phyloP scores from a whole-genome alignment of 2,888 invertebrate species.

The Cetonia aurata region DNA sequence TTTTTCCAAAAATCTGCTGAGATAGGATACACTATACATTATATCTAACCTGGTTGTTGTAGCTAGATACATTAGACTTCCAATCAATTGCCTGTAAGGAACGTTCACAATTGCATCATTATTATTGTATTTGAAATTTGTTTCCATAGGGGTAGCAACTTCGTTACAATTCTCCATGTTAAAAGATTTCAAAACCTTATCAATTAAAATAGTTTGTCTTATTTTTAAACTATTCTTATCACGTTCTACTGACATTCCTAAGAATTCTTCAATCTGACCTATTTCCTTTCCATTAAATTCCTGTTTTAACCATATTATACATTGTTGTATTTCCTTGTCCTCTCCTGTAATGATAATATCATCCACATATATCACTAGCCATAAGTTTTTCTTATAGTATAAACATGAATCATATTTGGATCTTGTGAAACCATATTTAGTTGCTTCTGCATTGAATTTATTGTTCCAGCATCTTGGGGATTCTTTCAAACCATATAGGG shows the following conservation, averaged over 20 bases:
- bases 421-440: constrained; percentile 8
- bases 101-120: too few relatives aligned
- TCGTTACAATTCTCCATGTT: too few relatives aligned
- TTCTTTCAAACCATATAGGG: constrained; percentile 20
- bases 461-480: constrained; percentile 18
- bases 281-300: constrained; percentile 13
- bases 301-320: constrained; percentile 5
- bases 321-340: constrained; percentile 1
- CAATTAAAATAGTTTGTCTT: not conserved
- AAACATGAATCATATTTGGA: constrained; percentile 7
- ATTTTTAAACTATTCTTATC: constrained; percentile 9
- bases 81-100: too few relatives aligned
- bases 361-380: too few relatives aligned
- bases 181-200: too few relatives aligned
- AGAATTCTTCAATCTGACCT: constrained; percentile 5
- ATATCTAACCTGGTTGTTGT: constrained; percentile 3
- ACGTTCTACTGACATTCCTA: constrained; percentile 4
- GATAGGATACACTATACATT: constrained; percentile 10
- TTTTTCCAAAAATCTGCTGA: constrained; percentile 23
- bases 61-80: too few relatives aligned
- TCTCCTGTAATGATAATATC: not conserved
- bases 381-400: constrained; percentile 1
- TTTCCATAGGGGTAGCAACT: too few relatives aligned
- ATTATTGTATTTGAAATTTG: too few relatives aligned
- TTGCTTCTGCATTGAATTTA: constrained; percentile 13